Conservation (phyloP, 2,797 vertebrate genomes). For the Takifugu rubripes region DNA sequence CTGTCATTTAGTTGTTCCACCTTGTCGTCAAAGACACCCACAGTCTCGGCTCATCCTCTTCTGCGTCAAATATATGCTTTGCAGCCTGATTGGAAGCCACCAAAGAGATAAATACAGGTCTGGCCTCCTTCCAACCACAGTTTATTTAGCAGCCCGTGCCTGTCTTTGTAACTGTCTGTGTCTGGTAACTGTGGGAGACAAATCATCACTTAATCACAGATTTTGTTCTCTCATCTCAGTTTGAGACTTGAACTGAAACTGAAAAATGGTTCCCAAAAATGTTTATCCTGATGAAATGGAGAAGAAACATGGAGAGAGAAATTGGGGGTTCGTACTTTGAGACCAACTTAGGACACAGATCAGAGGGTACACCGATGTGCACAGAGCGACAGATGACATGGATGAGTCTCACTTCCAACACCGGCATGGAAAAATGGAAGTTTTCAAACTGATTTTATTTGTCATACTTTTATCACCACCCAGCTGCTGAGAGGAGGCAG, state of each 20-base stretch:
- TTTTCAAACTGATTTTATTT: constrained; percentile 12
- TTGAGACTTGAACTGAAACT: constrained; percentile 6
- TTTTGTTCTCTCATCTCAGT: neutral
- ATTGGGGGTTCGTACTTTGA: constrained; percentile 7
- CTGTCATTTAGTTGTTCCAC: constrained; percentile 15
- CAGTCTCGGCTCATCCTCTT: constrained; percentile 8
- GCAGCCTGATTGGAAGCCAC: constrained; percentile 21
- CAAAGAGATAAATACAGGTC: constrained; percentile 9
- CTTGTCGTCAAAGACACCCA: constrained; percentile 1
- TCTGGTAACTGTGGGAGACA: constrained; percentile 3
- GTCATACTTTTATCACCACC: constrained; percentile 6
- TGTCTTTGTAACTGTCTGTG: constrained; percentile 14
- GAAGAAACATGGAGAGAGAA: constrained; percentile 4
- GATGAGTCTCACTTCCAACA: constrained; percentile 23
- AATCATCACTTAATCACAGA: neutral
- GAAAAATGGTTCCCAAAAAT: no score
- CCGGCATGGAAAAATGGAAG: neutral
- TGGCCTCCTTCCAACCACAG: neutral
- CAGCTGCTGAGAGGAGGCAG: constrained; percentile 1
- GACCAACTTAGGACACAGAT: constrained; percentile 32
- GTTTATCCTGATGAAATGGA: no score
- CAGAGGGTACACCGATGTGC: constrained; percentile 31
- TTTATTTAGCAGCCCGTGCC: constrained; percentile 2
- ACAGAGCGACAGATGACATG: constrained; percentile 15
- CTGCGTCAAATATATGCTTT: constrained; percentile 15